A percentile compares a stretch with the other conserved stretches of the same genome.
Conservation (phyloP, 2,888 invertebrate species). For the Macaria liturata region DNA sequence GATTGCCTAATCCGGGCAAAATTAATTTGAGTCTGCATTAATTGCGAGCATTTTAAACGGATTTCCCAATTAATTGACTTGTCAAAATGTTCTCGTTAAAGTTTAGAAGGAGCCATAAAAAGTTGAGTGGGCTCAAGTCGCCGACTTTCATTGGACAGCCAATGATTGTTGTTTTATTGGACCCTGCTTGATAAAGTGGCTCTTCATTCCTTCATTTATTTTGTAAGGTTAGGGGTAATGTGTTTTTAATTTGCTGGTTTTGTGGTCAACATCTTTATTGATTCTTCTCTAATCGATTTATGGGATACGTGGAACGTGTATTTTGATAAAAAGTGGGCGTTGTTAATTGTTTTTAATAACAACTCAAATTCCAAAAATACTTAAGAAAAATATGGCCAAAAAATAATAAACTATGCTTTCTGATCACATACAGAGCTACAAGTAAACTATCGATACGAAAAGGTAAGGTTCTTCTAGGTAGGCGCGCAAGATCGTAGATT, state of each 20-base stretch:
- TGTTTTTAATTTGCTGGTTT: slow-evolving; percentile 17
- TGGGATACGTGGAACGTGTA: too few species aligned
- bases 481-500: too few species aligned
- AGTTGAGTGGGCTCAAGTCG: slow-evolving; percentile 37
- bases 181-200: slow-evolving; percentile 21
- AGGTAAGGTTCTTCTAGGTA: too few species aligned
- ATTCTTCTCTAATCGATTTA: too few species aligned
- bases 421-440: background rate
- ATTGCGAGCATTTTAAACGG: slow-evolving; percentile 31
- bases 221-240: slow-evolving; percentile 20
- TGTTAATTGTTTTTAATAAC: too few species aligned
- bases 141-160: slow-evolving; percentile 32
- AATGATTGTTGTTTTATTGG: slow-evolving; percentile 33
- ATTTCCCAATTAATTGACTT: slow-evolving; percentile 39
- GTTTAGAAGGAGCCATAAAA: slow-evolving; percentile 37
- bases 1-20: slow-evolving; percentile 22
- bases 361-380: background rate
- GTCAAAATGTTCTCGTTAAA: slow-evolving; percentile 38
- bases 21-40: slow-evolving; percentile 33
- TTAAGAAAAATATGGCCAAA: slow-evolving; percentile 2
- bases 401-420: slow-evolving; percentile 8
- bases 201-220: slow-evolving; percentile 12
- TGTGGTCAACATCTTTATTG: background rate
- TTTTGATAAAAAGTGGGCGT: too few species aligned
- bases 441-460: too few species aligned